These are phyloP conservation scores for Xenopus tropicalis DNA, from an alignment of 2,113 vertebrate species.

Conservation along the genomic window UCB_Xtro_10.0 CM004451.2:4444501-4445000, in stretches of 20 bases:
- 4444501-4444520: too few relatives aligned
- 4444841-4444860: conserved; percentile 29
- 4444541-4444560: too few relatives aligned
- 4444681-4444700: background rate
- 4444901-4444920: too few relatives aligned
- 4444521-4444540: too few relatives aligned
- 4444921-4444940: too few relatives aligned
- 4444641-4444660: background rate
- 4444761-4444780: background rate
- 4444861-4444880: too few relatives aligned
- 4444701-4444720: conserved; percentile 13
- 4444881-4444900: too few relatives aligned
- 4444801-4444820: background rate
- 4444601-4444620: background rate
- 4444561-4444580: background rate
- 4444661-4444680: background rate
- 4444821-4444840: background rate
- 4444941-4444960: too few relatives aligned
- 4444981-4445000: too few relatives aligned
- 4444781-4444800: background rate
- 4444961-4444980: too few relatives aligned
- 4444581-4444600: conserved; percentile 22
- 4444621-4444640: background rate
- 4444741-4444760: background rate
- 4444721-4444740: conserved; percentile 12